These are phyloP conservation scores for Bilobella aurantiaca DNA, from an alignment of 1,140 invertebrate genomes.

Conservation along the genomic window DNA sequence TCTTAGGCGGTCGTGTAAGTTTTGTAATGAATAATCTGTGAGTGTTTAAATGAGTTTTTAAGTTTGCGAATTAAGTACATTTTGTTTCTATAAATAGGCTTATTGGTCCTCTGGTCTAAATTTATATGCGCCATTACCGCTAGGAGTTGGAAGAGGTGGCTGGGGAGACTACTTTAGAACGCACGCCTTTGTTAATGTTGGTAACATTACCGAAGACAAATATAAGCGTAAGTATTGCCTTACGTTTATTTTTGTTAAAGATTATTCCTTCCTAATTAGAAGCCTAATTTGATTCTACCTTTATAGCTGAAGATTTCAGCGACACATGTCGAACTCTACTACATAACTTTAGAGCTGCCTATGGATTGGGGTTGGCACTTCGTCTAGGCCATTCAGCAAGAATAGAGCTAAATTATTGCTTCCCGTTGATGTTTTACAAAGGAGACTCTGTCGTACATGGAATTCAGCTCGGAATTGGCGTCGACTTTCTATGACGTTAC, in stretches of 20 bases:
- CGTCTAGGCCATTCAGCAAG: constrained; percentile 63
- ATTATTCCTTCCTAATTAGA: constrained; percentile 12
- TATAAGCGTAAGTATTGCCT: constrained; percentile 40
- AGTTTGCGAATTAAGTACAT: no score
- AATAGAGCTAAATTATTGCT: constrained; percentile 75
- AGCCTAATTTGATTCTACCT: constrained; percentile 11
- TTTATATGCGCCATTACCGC: constrained; percentile 73
- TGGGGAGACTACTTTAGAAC: constrained; percentile 69
- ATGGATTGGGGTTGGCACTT: constrained; percentile 65
- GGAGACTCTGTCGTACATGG: constrained; percentile 49
- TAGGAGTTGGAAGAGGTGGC: constrained; percentile 58
- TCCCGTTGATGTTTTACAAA: constrained; percentile 49
- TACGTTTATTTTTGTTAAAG: no score
- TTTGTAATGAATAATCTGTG: neutral
- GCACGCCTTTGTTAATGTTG: constrained; percentile 74
- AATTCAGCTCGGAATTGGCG: constrained; percentile 60
- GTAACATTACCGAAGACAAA: constrained; percentile 56
- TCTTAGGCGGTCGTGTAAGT: constrained; percentile 51
- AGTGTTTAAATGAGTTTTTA: no score
- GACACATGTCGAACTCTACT: constrained; percentile 36
- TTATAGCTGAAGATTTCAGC: constrained; percentile 37
- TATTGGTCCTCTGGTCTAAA: constrained; percentile 74
- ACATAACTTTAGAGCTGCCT: constrained; percentile 45
- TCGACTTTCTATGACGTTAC: constrained; percentile 49
- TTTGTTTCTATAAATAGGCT: constrained; percentile 42